Evolutionary conservation across 2,113 vertebrate species (phyloP).

Genomic region (Taxidea taxus): DNA sequence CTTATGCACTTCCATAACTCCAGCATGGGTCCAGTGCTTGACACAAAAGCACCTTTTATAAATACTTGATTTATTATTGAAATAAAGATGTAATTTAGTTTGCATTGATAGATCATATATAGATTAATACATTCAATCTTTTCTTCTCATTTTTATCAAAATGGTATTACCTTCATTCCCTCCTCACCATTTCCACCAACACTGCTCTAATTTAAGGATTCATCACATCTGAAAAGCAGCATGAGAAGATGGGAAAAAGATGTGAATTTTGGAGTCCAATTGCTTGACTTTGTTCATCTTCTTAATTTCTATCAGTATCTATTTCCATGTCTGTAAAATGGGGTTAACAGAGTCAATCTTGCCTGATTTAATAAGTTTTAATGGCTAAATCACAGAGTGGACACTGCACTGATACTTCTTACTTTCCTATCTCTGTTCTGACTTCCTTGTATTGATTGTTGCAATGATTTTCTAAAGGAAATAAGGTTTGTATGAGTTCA

Average conservation of each 20-base stretch:
- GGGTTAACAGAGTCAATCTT: not conserved
- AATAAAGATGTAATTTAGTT: not conserved
- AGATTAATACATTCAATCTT: not conserved
- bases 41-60: not conserved
- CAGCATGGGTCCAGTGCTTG: not conserved
- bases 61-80: not conserved
- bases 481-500: not conserved
- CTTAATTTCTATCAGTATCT: not conserved
- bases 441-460: not conserved
- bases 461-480: not conserved
- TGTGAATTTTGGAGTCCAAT: not conserved
- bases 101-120: not conserved
- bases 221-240: not conserved
- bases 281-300: constrained; percentile 1
- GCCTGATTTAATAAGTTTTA: not conserved
- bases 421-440: not conserved
- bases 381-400: not conserved
- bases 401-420: not conserved
- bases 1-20: not conserved
- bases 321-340: constrained; percentile 14
- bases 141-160: not conserved
- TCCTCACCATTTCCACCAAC: not conserved
- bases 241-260: not conserved
- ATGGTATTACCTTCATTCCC: not conserved
- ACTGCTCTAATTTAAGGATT: not conserved